Conservation (phyloP, 2,888 invertebrate genomes). For the Nipponacmea schrenckii region DNA sequence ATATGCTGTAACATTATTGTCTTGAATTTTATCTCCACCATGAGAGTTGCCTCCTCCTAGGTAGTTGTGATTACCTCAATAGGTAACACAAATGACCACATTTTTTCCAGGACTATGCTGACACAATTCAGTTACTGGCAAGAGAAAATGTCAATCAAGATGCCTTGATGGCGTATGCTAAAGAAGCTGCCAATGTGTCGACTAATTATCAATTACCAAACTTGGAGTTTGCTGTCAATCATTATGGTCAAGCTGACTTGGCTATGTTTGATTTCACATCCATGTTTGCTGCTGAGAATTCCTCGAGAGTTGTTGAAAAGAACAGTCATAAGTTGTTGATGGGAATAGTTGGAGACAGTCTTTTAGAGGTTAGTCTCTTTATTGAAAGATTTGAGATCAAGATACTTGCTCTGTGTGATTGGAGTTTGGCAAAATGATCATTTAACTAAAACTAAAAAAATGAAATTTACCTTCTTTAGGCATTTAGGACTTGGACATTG, state of each 20-base stretch:
- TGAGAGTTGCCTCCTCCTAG: too few species aligned
- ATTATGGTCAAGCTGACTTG: constrained; percentile 96
- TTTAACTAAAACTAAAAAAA: too few species aligned
- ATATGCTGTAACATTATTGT: too few species aligned
- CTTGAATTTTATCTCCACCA: too few species aligned
- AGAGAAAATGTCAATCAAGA: constrained; percentile 91
- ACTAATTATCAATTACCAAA: constrained; percentile 63
- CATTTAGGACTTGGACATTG: too few species aligned
- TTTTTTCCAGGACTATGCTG: constrained; percentile 81
- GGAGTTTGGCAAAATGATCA: too few species aligned
- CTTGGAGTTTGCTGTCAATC: constrained; percentile 95
- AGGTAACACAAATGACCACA: too few species aligned
- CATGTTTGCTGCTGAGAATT: constrained; percentile 97
- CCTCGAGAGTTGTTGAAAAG: constrained; percentile 82
- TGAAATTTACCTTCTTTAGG: too few species aligned
- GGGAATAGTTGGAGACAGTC: constrained; percentile 93
- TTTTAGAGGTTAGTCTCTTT: constrained; percentile 79
- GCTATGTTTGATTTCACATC: constrained; percentile 99
- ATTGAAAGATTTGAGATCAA: background rate
- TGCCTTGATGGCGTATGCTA: constrained; percentile 88
- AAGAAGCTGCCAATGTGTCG: constrained; percentile 87
- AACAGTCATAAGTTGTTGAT: constrained; percentile 84
- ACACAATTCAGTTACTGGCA: constrained; percentile 87
- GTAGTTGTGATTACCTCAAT: too few species aligned
- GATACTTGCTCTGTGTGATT: too few species aligned